phyloP scores from a whole-genome alignment of 2,888 invertebrate species.

The Cheilosia vernalis region DNA sequence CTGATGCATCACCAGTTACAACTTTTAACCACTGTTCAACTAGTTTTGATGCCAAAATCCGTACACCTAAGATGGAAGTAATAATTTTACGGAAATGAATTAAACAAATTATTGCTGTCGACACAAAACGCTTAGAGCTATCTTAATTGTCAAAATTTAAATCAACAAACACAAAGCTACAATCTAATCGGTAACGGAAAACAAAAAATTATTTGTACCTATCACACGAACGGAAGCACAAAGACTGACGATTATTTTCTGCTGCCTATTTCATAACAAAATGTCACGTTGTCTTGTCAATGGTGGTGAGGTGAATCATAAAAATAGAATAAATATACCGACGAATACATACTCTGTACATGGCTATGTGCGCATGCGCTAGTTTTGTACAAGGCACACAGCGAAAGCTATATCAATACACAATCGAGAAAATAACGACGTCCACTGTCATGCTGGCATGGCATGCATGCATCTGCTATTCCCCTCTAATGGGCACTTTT shows the following conservation, averaged over 20 bases:
- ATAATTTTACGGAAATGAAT: slow-evolving; percentile 77
- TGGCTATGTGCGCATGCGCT: slow-evolving; percentile 20
- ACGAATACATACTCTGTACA: background rate
- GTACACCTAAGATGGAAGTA: slow-evolving; percentile 87
- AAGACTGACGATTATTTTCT: slow-evolving; percentile 18
- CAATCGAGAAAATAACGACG: background rate
- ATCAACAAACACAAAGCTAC: slow-evolving; percentile 6
- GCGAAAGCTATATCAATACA: background rate
- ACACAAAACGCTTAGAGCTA: slow-evolving; percentile 14
- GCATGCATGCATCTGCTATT: too few relatives aligned
- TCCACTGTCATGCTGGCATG: background rate
- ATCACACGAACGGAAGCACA: slow-evolving; percentile 38
- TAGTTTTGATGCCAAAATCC: slow-evolving; percentile 90
- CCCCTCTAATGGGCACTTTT: too few relatives aligned
- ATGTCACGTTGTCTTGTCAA: background rate
- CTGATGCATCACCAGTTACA: slow-evolving; percentile 89
- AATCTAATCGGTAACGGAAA: slow-evolving; percentile 9
- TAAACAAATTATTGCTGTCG: slow-evolving; percentile 1
- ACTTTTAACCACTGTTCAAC: slow-evolving; percentile 96
- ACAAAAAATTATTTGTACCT: slow-evolving; percentile 1
- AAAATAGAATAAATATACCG: background rate
- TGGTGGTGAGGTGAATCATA: slow-evolving; percentile 22
- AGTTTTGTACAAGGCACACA: slow-evolving; percentile 8
- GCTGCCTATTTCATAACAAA: slow-evolving; percentile 7
- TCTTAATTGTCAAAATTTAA: background rate